Evolutionary conservation across 2,888 invertebrate genomes (phyloP), one percentile per base, ranked within the genome.

Genomic region (Micoletzkya japonica): DNA sequence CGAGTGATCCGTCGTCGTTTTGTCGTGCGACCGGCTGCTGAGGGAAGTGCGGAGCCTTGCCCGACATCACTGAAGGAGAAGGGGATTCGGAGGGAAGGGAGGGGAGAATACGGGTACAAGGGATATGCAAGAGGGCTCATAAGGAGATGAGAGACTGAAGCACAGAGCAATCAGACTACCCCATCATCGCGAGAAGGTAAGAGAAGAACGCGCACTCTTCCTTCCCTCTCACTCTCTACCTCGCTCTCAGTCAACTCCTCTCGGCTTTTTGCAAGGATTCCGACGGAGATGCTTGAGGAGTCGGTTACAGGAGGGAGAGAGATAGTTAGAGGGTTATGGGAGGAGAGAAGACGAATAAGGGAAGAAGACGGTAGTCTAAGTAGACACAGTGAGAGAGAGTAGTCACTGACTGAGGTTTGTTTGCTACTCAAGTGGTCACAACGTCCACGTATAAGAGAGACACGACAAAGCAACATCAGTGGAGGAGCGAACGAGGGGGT

Each of bases 11-110:
- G 74, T 85, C 85, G 72, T 85, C 85, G 74, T 86, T 86, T 74
- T 85, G 85, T 59, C 85, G 74, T 54, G 85, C 85, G 64, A 85
- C 85, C 24, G 85, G 85, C 74, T 85, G 85, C 76, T 85, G 85
- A 28, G 85, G 85, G 76, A 85, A 85, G 74, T 85, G 85, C 37
- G 85, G 85, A 28, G 85, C 84, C 77, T 85, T 85, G 71, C 83
- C 84, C 73, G 85, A 83, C 7, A 54, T 34, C n/a, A 28, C 7
- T 4, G 58, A 17, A 58, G 7, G 10, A 59, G 39, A 24, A 59
- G 39, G 17, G 2, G 26, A 26, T 24, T 30, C 14, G 20, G 3
- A 58, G 10, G 3, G 26, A 3, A 58, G 6, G n/a, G 59, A 59
- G 24, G 28, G n/a, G 59, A 32, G 17, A 1, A 37, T 6, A 10